Evolutionary conservation across 92 coral and sea anemone species (phyloP).

Genomic region (Zoanthus sociatus): DNA sequence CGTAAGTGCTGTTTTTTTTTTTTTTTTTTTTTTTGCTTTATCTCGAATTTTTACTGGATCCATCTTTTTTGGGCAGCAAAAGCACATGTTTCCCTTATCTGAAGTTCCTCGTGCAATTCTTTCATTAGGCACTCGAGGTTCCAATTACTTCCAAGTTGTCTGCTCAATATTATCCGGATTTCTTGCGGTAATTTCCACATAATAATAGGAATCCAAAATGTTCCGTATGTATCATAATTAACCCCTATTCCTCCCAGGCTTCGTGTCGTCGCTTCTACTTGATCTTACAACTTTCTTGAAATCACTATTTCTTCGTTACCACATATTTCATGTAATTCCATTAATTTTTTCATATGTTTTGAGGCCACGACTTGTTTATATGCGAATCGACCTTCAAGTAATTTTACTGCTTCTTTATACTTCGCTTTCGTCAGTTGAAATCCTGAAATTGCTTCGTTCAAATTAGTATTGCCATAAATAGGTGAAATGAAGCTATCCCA

Average conservation of each 20-base stretch:
- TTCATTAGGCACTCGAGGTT: conserved; percentile 39
- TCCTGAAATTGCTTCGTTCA: conserved; percentile 39
- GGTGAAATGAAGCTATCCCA: conserved; percentile 53
- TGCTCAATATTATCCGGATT: conserved; percentile 28
- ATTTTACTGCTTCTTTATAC: conserved; percentile 46
- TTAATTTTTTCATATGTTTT: conserved; percentile 35
- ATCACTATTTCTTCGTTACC: conserved; percentile 2
- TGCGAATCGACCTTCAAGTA: conserved; percentile 38
- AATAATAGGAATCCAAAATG: conserved; percentile 46
- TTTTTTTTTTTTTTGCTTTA: background rate
- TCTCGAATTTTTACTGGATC: background rate
- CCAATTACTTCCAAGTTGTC: conserved; percentile 47
- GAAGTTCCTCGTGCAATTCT: conserved; percentile 36
- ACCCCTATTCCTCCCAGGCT: conserved; percentile 40
- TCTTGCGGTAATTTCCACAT: conserved; percentile 57
- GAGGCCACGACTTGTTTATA: conserved; percentile 19
- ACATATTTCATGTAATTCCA: background rate
- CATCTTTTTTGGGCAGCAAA: conserved; percentile 18
- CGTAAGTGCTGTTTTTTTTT: background rate
- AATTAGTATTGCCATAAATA: conserved; percentile 23
- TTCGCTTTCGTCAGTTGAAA: conserved; percentile 33
- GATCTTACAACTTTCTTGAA: conserved; percentile 34
- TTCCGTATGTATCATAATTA: conserved; percentile 39
- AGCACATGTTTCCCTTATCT: conserved; percentile 44
- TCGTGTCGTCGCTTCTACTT: conserved; percentile 39